phyloP scores from a whole-genome alignment of 2,797 vertebrate species.

The Catostomus latipinnis region DNA sequence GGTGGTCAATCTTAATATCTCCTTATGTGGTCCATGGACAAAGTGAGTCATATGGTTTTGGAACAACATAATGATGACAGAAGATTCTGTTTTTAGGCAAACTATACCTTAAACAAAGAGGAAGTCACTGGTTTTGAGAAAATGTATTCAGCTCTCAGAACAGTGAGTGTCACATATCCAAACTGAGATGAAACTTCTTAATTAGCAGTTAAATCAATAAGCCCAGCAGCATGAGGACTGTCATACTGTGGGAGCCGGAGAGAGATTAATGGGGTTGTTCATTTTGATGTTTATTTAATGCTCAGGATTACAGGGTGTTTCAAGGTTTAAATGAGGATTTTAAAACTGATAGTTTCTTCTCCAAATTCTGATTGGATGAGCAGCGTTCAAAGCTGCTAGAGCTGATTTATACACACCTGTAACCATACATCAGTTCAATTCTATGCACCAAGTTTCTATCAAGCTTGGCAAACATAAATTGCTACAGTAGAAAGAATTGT shows the following conservation, averaged over 20 bases:
- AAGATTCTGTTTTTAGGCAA: too few species aligned
- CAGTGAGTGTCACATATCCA: conserved; percentile 3
- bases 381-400: neutral
- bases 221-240: neutral
- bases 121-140: neutral
- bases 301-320: neutral
- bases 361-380: neutral
- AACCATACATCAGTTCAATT: too few species aligned
- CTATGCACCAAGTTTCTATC: too few species aligned
- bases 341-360: too few species aligned
- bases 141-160: neutral
- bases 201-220: conserved; percentile 17
- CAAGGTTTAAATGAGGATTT: neutral
- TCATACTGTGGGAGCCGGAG: neutral
- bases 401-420: too few species aligned
- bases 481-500: too few species aligned
- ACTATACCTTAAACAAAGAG: too few species aligned
- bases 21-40: too few species aligned
- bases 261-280: conserved; percentile 1
- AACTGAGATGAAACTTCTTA: conserved; percentile 30
- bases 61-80: too few species aligned
- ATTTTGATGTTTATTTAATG: neutral
- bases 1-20: too few species aligned
- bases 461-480: too few species aligned
- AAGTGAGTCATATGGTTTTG: too few species aligned